These are phyloP conservation scores for Diabrotica balteata DNA, from an alignment of 2,888 invertebrate genomes.

Conservation along the genomic window DNA sequence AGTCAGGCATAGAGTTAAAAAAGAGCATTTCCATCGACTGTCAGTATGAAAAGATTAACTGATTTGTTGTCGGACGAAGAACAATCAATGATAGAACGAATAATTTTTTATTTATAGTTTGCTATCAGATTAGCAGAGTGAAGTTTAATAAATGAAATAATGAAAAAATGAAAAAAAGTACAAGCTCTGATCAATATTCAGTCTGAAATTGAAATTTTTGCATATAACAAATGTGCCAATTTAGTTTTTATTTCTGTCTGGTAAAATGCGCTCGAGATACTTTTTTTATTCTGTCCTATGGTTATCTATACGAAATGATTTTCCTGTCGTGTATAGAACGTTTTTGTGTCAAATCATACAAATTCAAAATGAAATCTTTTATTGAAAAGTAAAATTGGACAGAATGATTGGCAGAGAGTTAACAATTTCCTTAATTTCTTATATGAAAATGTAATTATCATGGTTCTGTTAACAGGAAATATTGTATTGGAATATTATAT, in stretches of 20 bases:
- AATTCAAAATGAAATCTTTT: constrained; percentile 18
- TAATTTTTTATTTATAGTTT: constrained; percentile 42
- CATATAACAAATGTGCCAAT: constrained; percentile 40
- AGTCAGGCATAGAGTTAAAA: constrained; percentile 36
- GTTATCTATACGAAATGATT: constrained; percentile 28
- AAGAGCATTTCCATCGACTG: constrained; percentile 37
- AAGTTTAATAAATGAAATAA: constrained; percentile 39
- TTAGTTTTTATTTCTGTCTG: constrained; percentile 38
- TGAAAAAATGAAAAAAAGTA: constrained; percentile 31
- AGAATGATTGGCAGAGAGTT: neutral
- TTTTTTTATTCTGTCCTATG: constrained; percentile 20
- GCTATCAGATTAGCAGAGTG: constrained; percentile 39
- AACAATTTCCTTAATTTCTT: too few relatives aligned
- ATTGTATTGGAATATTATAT: too few relatives aligned
- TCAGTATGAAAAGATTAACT: constrained; percentile 44
- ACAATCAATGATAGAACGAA: constrained; percentile 45
- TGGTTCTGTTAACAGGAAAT: too few relatives aligned
- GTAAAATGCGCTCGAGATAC: constrained; percentile 21
- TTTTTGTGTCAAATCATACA: constrained; percentile 19
- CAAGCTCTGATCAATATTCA: constrained; percentile 34
- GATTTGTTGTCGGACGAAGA: constrained; percentile 47
- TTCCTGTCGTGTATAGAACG: constrained; percentile 23
- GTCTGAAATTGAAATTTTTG: constrained; percentile 42
- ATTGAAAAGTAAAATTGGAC: constrained; percentile 10
- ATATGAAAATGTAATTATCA: too few relatives aligned